Evolutionary conservation across 1,140 invertebrate species (phyloP), one percentile per base, ranked within the genome.

Genomic region (Holcopasites calliopsidis): DNA sequence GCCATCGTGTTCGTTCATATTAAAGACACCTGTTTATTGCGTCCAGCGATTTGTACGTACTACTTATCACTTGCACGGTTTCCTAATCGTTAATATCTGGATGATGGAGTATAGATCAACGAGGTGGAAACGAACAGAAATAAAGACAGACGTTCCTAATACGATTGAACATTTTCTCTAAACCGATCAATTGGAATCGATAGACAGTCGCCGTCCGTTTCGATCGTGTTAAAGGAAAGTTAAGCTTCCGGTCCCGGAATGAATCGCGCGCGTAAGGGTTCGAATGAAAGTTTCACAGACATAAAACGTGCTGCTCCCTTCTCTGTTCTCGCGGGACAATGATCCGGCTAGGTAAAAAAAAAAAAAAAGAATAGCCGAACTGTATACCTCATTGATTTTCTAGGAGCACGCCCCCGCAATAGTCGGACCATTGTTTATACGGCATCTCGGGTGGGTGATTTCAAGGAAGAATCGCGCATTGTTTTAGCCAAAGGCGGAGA

Each of bases 391-490:
- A 70, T 82, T 78, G 80, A 82, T 78, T 83, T 82, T 78, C 68
- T 65, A 38, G 62, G 35, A 77, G 69, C 79, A 60, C 76, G 35
- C 75, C 69, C 68, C 44, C 61, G 33, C 68, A 54, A 50, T 74
- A 52, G 52, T 38, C 26, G 47, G 18, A 28, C 70, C 70, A 83
- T 83, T 83, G 81, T 83, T 66, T 71, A 75, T 71, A 62, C 65
- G 50, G 60, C 62, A 72, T 83, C 70, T 70, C 80, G 76, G 55
- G 40, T 62, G 65, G 81, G 57, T 31, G 80, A 82, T 82, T 83
- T 74, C 55, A 79, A 49, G 76, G 76, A 83, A 83, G 80, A 83
- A 83, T 83, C 81, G 76, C 26, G 81, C 80, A 83, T 83, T 83
- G 81, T 83, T 83, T 82, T 62, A 76, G 52, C 79, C 35, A 33